These are phyloP conservation scores for Eira barbara DNA, from an alignment of 2,113 vertebrate genomes.

Conservation along the genomic window DNA sequence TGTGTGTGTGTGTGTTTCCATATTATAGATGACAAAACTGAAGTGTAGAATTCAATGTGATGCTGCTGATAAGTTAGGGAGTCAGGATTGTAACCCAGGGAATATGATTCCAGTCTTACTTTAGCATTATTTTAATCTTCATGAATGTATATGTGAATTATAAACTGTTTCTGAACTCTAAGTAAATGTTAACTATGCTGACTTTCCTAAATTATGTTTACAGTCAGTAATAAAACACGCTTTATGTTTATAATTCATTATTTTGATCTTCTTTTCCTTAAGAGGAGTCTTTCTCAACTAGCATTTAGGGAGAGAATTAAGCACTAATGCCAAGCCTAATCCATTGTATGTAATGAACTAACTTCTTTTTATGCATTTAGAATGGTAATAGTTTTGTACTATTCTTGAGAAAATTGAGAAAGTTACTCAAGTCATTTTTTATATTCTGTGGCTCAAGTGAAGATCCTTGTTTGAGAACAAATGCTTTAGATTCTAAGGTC, in stretches of 20 bases:
- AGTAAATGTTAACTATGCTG: constrained; percentile 1
- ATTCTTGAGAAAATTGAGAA: not conserved
- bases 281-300: not conserved
- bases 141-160: constrained; percentile 25
- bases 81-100: constrained; percentile 20
- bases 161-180: constrained; percentile 29
- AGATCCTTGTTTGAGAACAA: constrained; percentile 3
- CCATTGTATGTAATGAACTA: not conserved
- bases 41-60: constrained; percentile 3
- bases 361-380: not conserved
- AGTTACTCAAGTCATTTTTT: constrained; percentile 34
- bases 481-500: not conserved
- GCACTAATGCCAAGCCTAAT: not conserved
- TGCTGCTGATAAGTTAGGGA: not conserved
- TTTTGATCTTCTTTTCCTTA: not conserved
- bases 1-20: not conserved
- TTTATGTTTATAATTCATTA: not conserved
- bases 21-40: constrained; percentile 39
- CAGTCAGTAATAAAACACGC: not conserved
- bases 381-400: not conserved
- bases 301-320: constrained; percentile 38
- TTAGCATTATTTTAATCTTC: constrained; percentile 13
- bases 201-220: constrained; percentile 34
- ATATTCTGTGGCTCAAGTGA: constrained; percentile 16
- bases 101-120: constrained; percentile 1